phyloP scores from a whole-genome alignment of 2,113 vertebrate species.

The Capra hircus region DNA sequence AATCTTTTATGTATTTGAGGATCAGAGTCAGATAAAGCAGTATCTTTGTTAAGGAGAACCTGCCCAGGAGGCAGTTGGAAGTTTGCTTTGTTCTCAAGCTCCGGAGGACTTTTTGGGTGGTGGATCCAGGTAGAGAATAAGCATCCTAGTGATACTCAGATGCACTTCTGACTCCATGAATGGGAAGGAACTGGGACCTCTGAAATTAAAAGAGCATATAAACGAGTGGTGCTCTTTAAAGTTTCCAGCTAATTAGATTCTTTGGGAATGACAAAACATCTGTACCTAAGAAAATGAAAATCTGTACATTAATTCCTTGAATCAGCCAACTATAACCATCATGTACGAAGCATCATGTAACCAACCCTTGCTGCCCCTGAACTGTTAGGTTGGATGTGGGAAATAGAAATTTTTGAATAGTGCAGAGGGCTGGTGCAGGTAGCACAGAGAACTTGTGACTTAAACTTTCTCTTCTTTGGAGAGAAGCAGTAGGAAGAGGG shows the following conservation, averaged over 20 bases:
- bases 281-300: neutral
- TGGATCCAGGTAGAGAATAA: neutral
- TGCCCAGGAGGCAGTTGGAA: neutral
- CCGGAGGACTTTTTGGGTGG: neutral
- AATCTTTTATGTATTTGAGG: neutral
- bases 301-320: neutral
- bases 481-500: neutral
- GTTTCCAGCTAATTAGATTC: neutral
- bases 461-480: neutral
- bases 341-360: neutral
- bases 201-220: neutral
- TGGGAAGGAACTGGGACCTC: neutral
- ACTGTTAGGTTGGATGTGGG: neutral
- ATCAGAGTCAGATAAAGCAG: neutral
- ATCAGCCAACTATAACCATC: neutral
- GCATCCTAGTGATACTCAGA: neutral
- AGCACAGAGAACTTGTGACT: neutral
- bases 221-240: neutral
- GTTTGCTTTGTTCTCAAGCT: neutral
- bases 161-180: neutral
- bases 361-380: neutral
- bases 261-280: neutral
- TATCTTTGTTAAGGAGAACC: neutral
- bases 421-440: neutral
- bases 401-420: neutral